These are phyloP conservation scores for Porites lobata DNA, from an alignment of 92 coral and sea anemone species.

Conservation along the genomic window DNA sequence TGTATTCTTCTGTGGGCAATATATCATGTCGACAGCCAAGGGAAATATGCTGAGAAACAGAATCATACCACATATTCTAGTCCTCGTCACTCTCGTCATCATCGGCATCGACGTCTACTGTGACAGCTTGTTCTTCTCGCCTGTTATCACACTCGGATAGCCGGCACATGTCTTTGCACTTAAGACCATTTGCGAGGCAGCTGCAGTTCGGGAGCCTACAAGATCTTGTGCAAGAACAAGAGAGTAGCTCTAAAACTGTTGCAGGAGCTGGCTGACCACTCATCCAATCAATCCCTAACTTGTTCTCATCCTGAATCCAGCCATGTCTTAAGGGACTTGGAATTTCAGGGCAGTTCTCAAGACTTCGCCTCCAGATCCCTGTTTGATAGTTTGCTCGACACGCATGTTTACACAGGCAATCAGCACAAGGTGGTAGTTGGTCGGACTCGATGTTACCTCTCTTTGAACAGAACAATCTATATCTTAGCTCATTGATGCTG, in stretches of 20 bases:
- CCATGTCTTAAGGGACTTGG: conserved; percentile 59
- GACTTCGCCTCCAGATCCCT: conserved; percentile 58
- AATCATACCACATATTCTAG: too few relatives aligned
- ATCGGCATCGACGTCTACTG: too few relatives aligned
- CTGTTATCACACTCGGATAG: too few relatives aligned
- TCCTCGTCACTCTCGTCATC: too few relatives aligned
- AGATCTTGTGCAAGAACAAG: conserved; percentile 52
- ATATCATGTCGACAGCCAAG: too few relatives aligned
- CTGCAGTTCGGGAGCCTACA: conserved; percentile 48
- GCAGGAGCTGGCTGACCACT: conserved; percentile 56
- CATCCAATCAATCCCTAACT: conserved; percentile 64
- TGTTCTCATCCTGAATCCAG: conserved; percentile 51
- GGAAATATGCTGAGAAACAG: too few relatives aligned
- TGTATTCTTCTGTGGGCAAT: too few relatives aligned
- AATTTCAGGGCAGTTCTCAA: conserved; percentile 33
- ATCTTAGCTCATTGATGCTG: conserved; percentile 54
- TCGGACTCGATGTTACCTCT: conserved; percentile 21
- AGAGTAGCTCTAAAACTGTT: conserved; percentile 56
- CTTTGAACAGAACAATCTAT: conserved; percentile 43
- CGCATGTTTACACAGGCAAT: conserved; percentile 25
- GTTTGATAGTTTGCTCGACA: conserved; percentile 63
- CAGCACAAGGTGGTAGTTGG: conserved; percentile 27
- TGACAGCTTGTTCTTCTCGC: too few relatives aligned
- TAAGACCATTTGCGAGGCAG: conserved; percentile 61
- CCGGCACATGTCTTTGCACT: conserved; percentile 28